These are phyloP conservation scores for Bellardia bayeri DNA, from an alignment of 2,888 invertebrate species.

Conservation along the genomic window DNA sequence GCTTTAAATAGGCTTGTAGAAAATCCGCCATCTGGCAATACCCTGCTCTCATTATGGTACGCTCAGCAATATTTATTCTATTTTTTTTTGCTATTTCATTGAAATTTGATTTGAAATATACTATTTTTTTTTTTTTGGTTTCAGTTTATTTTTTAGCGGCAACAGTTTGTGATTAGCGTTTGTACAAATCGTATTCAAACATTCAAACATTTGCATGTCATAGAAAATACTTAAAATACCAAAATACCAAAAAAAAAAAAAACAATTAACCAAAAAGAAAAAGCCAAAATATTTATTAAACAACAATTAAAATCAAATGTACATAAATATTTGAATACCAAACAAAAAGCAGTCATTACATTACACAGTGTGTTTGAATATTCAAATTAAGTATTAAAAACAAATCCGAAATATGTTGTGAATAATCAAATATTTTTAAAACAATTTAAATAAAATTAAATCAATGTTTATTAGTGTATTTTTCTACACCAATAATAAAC, in stretches of 20 bases:
- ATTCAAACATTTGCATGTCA: slow-evolving; percentile 66
- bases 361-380: background rate
- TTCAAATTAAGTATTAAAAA: slow-evolving; percentile 1
- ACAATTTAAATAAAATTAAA: background rate
- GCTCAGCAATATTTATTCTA: slow-evolving; percentile 52
- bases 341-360: background rate
- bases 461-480: background rate
- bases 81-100: slow-evolving; percentile 57
- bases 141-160: slow-evolving; percentile 74
- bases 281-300: background rate
- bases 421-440: slow-evolving; percentile 9
- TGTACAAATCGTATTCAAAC: slow-evolving; percentile 60
- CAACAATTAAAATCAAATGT: background rate
- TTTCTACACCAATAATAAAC: background rate
- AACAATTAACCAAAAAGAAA: background rate
- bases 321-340: slow-evolving; percentile 1
- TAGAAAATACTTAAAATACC: slow-evolving; percentile 31
- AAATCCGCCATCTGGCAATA: slow-evolving; percentile 25
- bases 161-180: slow-evolving; percentile 76
- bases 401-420: background rate
- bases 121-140: slow-evolving; percentile 67
- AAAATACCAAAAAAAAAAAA: too few species aligned
- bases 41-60: slow-evolving; percentile 13
- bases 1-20: background rate
- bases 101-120: slow-evolving; percentile 68